Base-by-base conservation (phyloP, 2,113 vertebrate genomes). In the Eublepharis macularius region DNA sequence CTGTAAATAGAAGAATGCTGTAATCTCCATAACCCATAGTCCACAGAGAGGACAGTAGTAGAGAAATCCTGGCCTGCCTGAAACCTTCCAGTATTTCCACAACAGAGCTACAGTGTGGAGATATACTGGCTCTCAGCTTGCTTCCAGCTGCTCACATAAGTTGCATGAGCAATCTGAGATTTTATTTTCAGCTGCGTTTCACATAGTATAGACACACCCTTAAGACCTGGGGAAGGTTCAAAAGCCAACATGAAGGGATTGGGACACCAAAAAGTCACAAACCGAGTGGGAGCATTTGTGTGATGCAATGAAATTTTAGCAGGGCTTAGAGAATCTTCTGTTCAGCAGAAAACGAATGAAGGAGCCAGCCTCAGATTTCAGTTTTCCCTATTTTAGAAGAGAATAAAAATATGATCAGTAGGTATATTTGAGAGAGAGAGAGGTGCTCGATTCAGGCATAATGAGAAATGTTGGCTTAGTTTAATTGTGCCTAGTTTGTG, bases 351-450 rank as follows among this genome's bases (percentile, higher is more conserved):
- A 76, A 41, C 39, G 14, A 70, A 83, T 74, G 51, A 83, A 75
- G 72, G 19, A 83, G 73, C n/a, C 60, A 19, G 8, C 14, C 26
- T 57, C 57, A 51, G 36, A 76, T 66, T 49, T 24, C 70, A 83
- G 54, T 45, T 8, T 24, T 43, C 34, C 82, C 72, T 83, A 36
- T 83, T n/a, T 76, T 63, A 83, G 65, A 66, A 83, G 41, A 83
- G 32, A 76, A 66, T 29, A 78, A n/a, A 63, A 29, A 72, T 43
- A 11, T 60, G 34, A 24, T 74, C n/a, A 45, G 60, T 17, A 60
- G 47, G 63, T 75, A 39, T 45, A 43, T 14, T n/a, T 60, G 34
- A 34, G 49, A 43, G 36, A 24, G 10, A 17, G 19, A 81, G 12
- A 47, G 32, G 2, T 7, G 65, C n/a, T 14, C 36, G 6, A 17